Evolutionary conservation across 2,888 invertebrate species (phyloP).

Genomic region (Nephrotoma appendiculata): DNA sequence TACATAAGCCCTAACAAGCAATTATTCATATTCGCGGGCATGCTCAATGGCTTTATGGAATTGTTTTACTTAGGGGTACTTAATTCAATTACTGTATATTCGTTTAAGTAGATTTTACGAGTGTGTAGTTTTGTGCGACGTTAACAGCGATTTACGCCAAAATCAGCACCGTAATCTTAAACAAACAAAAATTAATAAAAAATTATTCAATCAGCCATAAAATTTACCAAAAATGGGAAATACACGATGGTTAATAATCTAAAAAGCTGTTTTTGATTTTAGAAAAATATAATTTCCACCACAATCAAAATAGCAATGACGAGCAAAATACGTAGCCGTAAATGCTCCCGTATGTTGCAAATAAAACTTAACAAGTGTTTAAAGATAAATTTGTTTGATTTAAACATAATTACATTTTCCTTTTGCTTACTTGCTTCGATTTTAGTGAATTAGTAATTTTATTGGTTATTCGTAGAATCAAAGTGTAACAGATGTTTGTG

Average conservation of each 20-base stretch:
- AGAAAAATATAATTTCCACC: background rate
- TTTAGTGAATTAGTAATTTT: background rate
- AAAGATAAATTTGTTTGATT: background rate
- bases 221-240: background rate
- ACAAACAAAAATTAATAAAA: background rate
- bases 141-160: background rate
- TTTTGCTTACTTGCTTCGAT: background rate
- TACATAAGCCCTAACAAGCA: background rate
- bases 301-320: background rate
- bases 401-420: background rate
- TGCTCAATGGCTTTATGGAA: background rate
- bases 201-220: background rate
- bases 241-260: background rate
- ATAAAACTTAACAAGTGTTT: background rate
- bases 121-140: background rate
- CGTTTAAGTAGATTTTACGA: background rate
- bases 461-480: background rate
- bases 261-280: background rate
- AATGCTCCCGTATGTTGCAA: background rate
- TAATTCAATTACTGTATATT: background rate
- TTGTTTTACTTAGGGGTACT: background rate
- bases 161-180: background rate
- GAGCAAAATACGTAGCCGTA: background rate
- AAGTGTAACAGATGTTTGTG: background rate
- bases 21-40: background rate